A percentile compares a stretch with the other conserved stretches of the same genome.
Evolutionary conservation across 1,140 invertebrate genomes (phyloP).

Genomic region (Araneus ventricosus): DNA sequence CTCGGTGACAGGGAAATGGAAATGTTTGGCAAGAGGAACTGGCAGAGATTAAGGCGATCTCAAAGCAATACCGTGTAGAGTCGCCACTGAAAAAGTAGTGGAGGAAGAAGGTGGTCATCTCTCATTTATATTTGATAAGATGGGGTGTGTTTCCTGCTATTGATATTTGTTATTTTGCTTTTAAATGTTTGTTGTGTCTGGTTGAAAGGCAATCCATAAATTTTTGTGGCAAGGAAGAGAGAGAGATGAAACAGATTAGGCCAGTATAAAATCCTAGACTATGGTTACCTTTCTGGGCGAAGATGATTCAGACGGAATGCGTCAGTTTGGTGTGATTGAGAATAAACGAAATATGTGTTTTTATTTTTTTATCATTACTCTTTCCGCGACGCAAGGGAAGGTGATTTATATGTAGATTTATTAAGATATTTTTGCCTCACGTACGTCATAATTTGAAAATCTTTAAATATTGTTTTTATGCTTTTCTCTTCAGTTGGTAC

Average conservation of each 20-base stretch:
- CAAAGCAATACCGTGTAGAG: background rate
- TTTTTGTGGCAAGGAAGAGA: background rate
- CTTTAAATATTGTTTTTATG: too few species aligned
- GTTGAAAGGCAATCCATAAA: background rate
- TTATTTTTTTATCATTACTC: background rate
- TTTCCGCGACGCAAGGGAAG: background rate
- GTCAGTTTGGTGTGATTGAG: background rate
- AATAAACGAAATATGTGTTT: background rate
- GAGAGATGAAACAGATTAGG: background rate
- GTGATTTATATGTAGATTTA: too few species aligned
- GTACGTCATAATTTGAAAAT: too few species aligned
- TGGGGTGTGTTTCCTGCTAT: background rate
- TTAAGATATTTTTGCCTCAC: too few species aligned
- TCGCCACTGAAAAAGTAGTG: background rate
- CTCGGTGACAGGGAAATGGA: background rate
- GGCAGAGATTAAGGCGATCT: background rate
- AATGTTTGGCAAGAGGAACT: background rate
- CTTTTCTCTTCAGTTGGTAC: too few species aligned
- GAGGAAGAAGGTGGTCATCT: background rate
- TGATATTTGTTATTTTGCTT: background rate
- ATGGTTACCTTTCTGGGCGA: background rate
- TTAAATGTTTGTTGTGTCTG: background rate
- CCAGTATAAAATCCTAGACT: background rate
- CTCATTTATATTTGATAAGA: background rate
- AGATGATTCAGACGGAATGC: background rate